A percentile compares a stretch with the other conserved stretches of the same genome.
Conservation (phyloP, 2,797 vertebrate genomes). For the Saxicola maurus region DNA sequence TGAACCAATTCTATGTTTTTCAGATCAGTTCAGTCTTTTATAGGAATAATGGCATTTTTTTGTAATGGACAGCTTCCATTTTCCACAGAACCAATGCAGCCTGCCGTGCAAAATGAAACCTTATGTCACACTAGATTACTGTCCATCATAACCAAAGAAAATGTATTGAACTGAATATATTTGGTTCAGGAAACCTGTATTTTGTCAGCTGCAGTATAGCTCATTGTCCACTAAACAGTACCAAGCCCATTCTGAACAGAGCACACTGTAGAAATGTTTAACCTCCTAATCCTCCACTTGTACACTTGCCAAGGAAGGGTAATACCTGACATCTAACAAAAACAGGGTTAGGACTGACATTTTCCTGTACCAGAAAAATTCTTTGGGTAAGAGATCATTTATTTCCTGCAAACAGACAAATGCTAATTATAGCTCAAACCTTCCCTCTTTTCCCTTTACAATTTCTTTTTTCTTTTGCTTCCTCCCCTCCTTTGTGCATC, state of each 20-base stretch:
- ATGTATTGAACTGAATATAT: slow-evolving; percentile 11
- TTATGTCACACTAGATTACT: slow-evolving; percentile 53
- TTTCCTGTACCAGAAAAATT: background rate
- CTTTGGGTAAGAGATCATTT: background rate
- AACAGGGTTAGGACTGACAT: background rate
- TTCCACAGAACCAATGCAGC: slow-evolving; percentile 31
- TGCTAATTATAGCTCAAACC: background rate
- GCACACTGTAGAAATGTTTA: slow-evolving; percentile 16
- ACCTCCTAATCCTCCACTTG: slow-evolving; percentile 28
- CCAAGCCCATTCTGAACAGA: slow-evolving; percentile 9
- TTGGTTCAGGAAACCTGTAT: slow-evolving; percentile 54
- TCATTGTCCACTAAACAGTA: slow-evolving; percentile 29
- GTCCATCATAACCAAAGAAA: slow-evolving; percentile 49
- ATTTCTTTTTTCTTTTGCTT: background rate
- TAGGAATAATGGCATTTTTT: slow-evolving; percentile 19
- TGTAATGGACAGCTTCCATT: slow-evolving; percentile 33
- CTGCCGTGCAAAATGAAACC: slow-evolving; percentile 40
- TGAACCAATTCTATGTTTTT: background rate
- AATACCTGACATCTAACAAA: slow-evolving; percentile 10
- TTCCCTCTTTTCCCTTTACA: background rate
- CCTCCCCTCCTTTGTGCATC: background rate
- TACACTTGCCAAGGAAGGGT: background rate
- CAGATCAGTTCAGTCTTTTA: background rate
- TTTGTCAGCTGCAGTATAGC: slow-evolving; percentile 51
- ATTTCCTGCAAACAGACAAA: slow-evolving; percentile 1